Evolutionary conservation across 2,113 vertebrate species (phyloP).

Genomic region (Cryptotis parvus): DNA sequence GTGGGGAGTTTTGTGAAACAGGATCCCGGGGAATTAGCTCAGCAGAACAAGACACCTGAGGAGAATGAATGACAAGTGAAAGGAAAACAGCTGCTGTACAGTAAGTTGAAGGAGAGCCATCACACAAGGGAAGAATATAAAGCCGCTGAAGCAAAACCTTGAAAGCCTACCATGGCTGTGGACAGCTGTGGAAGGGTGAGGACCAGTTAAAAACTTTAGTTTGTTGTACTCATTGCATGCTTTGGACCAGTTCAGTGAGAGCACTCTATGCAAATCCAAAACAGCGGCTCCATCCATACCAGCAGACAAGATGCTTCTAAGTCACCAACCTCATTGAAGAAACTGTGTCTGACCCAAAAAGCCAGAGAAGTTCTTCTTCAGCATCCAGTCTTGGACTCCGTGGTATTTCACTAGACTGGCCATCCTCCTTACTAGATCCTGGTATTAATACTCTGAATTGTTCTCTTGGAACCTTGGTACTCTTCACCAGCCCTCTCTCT

Average conservation of each 20-base stretch:
- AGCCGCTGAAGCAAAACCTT: not conserved
- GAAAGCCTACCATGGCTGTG: not conserved
- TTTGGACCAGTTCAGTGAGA: not conserved
- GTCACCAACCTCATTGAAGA: not conserved
- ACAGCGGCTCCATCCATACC: not conserved
- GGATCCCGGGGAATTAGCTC: conserved; percentile 11
- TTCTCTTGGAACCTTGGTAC: too few relatives aligned
- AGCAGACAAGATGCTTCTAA: not conserved
- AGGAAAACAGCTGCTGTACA: conserved; percentile 40
- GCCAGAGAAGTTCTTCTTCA: not conserved
- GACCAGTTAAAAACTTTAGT: not conserved
- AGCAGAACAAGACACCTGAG: not conserved
- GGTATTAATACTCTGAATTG: not conserved
- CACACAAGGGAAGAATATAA: not conserved
- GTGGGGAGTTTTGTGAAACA: not conserved
- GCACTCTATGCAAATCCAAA: not conserved
- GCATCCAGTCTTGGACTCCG: not conserved
- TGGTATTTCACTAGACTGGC: not conserved
- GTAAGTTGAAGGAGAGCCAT: not conserved
- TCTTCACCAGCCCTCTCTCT: too few relatives aligned
- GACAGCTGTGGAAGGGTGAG: not conserved
- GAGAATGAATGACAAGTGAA: conserved; percentile 25
- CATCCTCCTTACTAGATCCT: not conserved
- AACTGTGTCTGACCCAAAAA: not conserved
- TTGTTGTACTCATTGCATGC: not conserved